phyloP scores from a whole-genome alignment of 1,140 invertebrate species.

The Dysdera silvatica region DNA sequence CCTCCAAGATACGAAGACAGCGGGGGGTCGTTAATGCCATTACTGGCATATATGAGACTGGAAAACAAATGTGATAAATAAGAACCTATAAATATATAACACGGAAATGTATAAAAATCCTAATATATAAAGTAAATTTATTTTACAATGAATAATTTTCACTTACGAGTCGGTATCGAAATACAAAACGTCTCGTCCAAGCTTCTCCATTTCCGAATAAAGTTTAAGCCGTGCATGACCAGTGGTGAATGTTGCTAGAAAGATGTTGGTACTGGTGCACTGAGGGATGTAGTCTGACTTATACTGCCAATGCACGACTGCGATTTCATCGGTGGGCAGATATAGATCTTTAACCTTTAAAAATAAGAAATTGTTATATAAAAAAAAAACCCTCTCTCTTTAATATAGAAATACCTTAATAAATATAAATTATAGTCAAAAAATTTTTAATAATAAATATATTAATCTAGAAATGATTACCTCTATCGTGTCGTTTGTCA shows the following conservation, averaged over 20 bases:
- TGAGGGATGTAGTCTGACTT: neutral
- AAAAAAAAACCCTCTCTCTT: no score
- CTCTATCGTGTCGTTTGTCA: neutral
- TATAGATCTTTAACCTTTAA: constrained; percentile 6
- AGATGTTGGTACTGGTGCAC: neutral
- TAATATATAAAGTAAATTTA: no score
- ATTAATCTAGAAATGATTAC: neutral
- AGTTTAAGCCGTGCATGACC: neutral
- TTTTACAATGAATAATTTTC: no score
- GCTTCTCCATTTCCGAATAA: neutral
- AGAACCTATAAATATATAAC: no score
- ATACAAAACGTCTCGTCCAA: neutral
- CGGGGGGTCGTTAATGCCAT: constrained; percentile 6
- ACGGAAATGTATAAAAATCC: no score
- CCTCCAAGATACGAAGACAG: neutral
- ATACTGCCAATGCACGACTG: neutral
- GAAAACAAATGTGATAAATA: no score
- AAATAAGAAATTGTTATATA: neutral
- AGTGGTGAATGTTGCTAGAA: constrained; percentile 6
- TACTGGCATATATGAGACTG: neutral
- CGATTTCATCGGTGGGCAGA: neutral
- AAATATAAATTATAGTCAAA: no score
- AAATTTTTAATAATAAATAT: no score
- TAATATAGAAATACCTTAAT: no score
- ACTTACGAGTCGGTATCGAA: constrained; percentile 8